Evolutionary conservation across 2,797 vertebrate species (phyloP).

Genomic region (Acrossocheilus wenchowensis): DNA sequence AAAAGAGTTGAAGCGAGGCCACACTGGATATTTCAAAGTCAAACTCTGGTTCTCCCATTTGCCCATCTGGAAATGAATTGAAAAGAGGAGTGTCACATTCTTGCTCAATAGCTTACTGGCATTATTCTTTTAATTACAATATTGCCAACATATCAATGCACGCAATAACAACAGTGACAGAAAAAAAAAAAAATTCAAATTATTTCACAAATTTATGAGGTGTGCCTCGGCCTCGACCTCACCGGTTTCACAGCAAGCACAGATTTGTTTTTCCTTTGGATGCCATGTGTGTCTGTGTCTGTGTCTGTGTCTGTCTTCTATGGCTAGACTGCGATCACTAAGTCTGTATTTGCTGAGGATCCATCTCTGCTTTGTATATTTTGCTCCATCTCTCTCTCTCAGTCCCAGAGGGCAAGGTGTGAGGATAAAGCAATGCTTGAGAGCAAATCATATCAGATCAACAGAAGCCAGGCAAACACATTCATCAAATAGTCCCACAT

Average conservation of each 20-base stretch:
- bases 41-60: constrained; percentile 94
- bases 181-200: not conserved
- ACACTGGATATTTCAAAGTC: constrained; percentile 92
- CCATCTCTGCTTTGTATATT: not conserved
- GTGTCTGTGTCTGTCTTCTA: not conserved
- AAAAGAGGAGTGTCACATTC: not conserved
- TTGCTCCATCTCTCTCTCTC: not conserved
- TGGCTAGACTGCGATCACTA: constrained; percentile 19
- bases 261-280: not conserved
- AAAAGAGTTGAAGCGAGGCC: constrained; percentile 94
- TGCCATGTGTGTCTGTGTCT: not conserved
- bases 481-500: constrained; percentile 31
- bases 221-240: not conserved
- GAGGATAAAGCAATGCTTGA: constrained; percentile 17
- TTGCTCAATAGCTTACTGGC: not conserved
- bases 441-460: constrained; percentile 32
- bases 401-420: constrained; percentile 27
- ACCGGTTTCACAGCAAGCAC: not conserved
- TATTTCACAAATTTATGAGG: not conserved
- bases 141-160: not conserved
- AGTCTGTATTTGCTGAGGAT: constrained; percentile 9
- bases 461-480: constrained; percentile 42
- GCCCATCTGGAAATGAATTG: constrained; percentile 84
- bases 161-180: not conserved
- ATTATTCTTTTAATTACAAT: not conserved